Evolutionary conservation across 2,888 invertebrate species (phyloP).

Genomic region (Priocnemis perturbator): DNA sequence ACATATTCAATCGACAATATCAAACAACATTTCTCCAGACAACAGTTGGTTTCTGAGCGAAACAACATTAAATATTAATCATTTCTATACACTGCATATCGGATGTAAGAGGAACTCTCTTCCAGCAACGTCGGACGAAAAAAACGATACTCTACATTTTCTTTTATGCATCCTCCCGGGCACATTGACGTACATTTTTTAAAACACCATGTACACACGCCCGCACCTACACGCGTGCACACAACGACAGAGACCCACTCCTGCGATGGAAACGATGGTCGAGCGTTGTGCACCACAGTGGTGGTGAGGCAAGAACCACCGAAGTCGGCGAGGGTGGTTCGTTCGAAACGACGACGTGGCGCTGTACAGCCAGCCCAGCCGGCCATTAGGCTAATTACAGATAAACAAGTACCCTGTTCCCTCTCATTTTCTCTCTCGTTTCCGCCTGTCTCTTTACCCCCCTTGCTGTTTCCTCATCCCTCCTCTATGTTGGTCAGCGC

Average conservation of each 20-base stretch:
- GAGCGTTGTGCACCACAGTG: constrained; percentile 7
- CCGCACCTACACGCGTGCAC: not conserved
- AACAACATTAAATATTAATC: too few species aligned
- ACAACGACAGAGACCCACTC: not conserved
- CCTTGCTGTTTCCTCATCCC: not conserved
- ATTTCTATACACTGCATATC: too few species aligned
- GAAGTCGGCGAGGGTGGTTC: constrained; percentile 20
- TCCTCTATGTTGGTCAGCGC: not conserved
- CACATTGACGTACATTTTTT: constrained; percentile 1
- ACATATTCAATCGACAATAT: too few species aligned
- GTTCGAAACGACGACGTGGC: constrained; percentile 33
- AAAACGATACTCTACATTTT: too few species aligned
- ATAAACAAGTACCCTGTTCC: constrained; percentile 42
- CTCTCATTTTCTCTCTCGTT: constrained; percentile 5
- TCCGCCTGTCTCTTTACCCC: not conserved
- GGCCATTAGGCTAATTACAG: constrained; percentile 48
- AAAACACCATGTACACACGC: not conserved
- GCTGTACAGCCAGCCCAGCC: constrained; percentile 10
- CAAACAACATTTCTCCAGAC: too few species aligned
- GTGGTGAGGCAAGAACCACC: constrained; percentile 20
- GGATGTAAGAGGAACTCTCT: too few species aligned
- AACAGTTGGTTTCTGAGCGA: too few species aligned
- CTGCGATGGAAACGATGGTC: constrained; percentile 6
- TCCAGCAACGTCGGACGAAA: too few species aligned
- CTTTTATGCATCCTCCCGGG: too few species aligned